phyloP scores from a whole-genome alignment of 2,113 vertebrate species.

The Rhodinocichla rosea region DNA sequence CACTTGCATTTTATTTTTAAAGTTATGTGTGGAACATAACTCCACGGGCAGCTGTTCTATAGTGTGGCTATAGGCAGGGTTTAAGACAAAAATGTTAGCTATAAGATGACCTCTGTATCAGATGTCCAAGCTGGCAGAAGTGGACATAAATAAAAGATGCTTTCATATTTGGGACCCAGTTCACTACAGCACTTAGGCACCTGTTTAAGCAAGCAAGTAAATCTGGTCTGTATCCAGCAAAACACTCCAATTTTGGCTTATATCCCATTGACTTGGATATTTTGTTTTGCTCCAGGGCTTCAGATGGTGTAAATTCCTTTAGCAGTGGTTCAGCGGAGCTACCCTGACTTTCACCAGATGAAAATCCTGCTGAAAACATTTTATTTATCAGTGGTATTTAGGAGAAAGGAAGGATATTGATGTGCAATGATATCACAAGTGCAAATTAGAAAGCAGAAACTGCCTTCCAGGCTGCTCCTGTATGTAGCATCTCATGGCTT shows the following conservation, averaged over 20 bases:
- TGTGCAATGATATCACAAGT: neutral
- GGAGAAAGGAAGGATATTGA: neutral
- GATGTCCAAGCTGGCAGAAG: constrained; percentile 28
- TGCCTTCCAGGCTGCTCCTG: neutral
- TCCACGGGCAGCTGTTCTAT: constrained; percentile 44
- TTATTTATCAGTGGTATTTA: neutral
- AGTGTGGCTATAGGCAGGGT: neutral
- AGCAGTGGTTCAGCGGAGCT: neutral
- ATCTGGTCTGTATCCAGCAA: constrained; percentile 27
- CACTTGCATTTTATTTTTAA: constrained; percentile 55
- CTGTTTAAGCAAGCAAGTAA: constrained; percentile 30
- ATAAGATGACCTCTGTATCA: constrained; percentile 35
- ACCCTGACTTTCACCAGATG: neutral
- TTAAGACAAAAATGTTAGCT: constrained; percentile 42
- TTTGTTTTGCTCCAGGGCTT: neutral
- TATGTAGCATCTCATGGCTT: neutral
- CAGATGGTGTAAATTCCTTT: constrained; percentile 3
- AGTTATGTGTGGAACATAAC: constrained; percentile 25
- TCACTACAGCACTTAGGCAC: constrained; percentile 9
- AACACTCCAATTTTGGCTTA: constrained; percentile 18
- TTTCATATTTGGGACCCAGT: neutral
- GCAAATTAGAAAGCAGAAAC: neutral
- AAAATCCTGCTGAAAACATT: neutral
- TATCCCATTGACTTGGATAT: neutral
- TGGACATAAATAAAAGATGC: constrained; percentile 21